These are phyloP conservation scores for Plutomurus gul DNA, from an alignment of 1,140 invertebrate genomes.

Conservation along the genomic window DNA sequence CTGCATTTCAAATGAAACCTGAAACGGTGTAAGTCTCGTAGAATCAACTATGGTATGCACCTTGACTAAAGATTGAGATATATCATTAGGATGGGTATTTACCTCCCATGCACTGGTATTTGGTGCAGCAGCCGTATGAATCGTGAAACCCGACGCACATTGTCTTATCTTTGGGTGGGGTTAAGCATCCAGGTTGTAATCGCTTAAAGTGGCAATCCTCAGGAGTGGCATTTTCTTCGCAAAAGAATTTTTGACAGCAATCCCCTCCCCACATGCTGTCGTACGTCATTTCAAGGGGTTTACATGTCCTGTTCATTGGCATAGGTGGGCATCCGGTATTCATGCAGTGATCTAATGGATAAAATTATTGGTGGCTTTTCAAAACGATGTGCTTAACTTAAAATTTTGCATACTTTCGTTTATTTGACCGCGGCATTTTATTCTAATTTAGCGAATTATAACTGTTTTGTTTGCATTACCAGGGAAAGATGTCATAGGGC, in stretches of 20 bases:
- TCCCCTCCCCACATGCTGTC: conserved; percentile 13
- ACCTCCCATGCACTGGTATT: conserved; percentile 50
- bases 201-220: conserved; percentile 48
- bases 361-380: too few relatives aligned
- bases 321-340: conserved; percentile 42
- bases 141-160: conserved; percentile 50
- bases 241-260: conserved; percentile 49
- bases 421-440: too few relatives aligned
- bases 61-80: neutral
- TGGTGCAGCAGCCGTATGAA: conserved; percentile 46
- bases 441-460: too few relatives aligned
- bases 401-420: neutral
- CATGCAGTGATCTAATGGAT: conserved; percentile 37
- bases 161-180: conserved; percentile 42
- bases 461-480: neutral
- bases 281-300: conserved; percentile 24
- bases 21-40: neutral
- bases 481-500: conserved; percentile 43
- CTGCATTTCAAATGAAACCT: neutral
- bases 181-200: conserved; percentile 37
- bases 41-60: neutral
- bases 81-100: neutral
- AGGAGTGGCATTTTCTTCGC: conserved; percentile 35
- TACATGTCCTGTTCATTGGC: conserved; percentile 44
- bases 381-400: neutral